Percentiles rank a stretch among this genome's conserved stretches.
Conservation (phyloP, 2,888 invertebrate species). For the Acanthoscelides obtectus region DNA sequence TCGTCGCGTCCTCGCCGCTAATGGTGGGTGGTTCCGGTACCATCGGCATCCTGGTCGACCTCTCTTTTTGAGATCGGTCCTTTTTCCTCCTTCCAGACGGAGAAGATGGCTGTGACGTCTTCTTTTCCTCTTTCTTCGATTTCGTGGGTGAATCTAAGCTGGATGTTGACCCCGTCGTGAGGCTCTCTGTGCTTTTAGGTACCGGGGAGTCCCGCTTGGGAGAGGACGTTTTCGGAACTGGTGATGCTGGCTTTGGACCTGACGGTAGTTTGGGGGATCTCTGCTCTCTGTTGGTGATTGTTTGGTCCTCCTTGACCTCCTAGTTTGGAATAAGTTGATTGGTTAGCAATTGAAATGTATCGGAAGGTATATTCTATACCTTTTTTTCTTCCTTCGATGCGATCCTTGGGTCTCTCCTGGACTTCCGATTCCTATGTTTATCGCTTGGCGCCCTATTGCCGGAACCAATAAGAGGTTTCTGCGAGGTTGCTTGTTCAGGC, state of each 20-base stretch:
- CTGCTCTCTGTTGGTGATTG: conserved; percentile 14
- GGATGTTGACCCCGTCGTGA: conserved; percentile 28
- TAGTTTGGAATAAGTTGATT: conserved; percentile 30
- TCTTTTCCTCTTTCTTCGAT: conserved; percentile 36
- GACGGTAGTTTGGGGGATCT: conserved; percentile 13
- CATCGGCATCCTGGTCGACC: neutral
- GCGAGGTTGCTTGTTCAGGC: conserved; percentile 28
- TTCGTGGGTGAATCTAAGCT: conserved; percentile 42
- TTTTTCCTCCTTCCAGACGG: neutral
- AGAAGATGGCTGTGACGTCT: conserved; percentile 19
- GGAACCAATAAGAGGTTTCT: neutral
- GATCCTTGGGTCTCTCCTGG: neutral
- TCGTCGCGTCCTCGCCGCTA: neutral
- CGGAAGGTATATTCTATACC: too few relatives aligned
- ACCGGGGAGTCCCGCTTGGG: conserved; percentile 14
- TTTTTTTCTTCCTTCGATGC: neutral
- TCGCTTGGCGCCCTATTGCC: neutral
- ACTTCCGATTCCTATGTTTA: neutral
- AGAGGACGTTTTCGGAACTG: conserved; percentile 3
- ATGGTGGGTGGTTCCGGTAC: neutral
- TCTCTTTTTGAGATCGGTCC: neutral
- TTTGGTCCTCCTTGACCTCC: conserved; percentile 5
- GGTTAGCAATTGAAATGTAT: conserved; percentile 32
- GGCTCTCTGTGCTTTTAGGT: neutral
- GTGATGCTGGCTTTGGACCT: neutral